Conservation (phyloP, 2,113 vertebrate genomes). For the Dipodomys merriami region DNA sequence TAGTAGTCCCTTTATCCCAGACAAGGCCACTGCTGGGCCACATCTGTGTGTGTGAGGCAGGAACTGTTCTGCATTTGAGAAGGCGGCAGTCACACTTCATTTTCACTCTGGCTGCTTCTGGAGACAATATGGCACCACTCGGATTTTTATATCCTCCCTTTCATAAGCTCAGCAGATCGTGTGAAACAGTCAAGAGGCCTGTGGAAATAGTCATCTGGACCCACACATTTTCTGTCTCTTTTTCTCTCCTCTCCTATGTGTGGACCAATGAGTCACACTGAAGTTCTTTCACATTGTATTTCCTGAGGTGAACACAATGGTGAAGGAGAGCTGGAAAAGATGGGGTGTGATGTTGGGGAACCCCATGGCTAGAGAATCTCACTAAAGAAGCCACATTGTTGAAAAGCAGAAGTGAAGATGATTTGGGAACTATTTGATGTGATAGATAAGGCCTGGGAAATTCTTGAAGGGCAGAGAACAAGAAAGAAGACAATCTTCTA, state of each 20-base stretch:
- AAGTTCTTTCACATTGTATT: constrained; percentile 75
- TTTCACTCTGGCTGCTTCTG: constrained; percentile 57
- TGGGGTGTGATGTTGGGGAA: constrained; percentile 63
- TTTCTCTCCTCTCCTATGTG: background rate
- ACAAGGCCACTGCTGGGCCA: background rate
- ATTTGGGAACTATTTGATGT: background rate
- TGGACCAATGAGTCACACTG: constrained; percentile 76
- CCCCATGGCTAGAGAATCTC: constrained; percentile 68
- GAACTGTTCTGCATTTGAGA: background rate
- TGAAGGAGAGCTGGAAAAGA: background rate
- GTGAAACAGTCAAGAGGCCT: constrained; percentile 70
- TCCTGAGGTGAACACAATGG: constrained; percentile 76
- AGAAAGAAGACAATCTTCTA: background rate
- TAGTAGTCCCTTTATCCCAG: background rate
- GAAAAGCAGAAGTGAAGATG: background rate
- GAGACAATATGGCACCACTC: constrained; percentile 11
- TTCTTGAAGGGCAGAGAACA: background rate
- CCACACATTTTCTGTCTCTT: constrained; percentile 13
- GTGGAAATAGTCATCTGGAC: constrained; percentile 67
- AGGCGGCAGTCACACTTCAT: constrained; percentile 1
- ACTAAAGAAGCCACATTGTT: background rate
- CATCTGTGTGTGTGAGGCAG: background rate
- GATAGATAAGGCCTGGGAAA: background rate
- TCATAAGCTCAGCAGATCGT: background rate
- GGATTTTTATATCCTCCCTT: background rate